Evolutionary conservation across 1,140 invertebrate genomes (phyloP).

Genomic region (Laupala kohalensis): DNA sequence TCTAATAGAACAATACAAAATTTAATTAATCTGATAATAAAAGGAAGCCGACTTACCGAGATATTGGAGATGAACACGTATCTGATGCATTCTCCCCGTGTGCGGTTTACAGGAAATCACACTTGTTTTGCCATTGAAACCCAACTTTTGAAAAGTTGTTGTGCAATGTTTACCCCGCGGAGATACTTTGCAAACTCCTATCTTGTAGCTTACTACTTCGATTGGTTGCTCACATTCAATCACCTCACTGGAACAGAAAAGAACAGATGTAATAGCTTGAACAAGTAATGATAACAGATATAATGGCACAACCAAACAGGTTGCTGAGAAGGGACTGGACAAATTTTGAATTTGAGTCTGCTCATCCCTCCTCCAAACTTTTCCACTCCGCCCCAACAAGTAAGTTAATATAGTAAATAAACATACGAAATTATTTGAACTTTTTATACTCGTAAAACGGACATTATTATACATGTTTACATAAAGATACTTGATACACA

Average conservation of each 20-base stretch:
- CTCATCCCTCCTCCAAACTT: no score
- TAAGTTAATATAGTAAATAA: no score
- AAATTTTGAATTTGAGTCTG: no score
- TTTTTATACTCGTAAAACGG: no score
- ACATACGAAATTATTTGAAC: no score
- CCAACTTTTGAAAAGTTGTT: constrained; percentile 79
- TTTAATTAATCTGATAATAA: constrained; percentile 6
- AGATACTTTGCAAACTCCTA: constrained; percentile 87
- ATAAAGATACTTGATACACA: no score
- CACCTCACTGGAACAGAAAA: constrained; percentile 43
- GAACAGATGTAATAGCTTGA: no score
- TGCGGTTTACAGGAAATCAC: constrained; percentile 85
- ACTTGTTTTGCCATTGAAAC: constrained; percentile 75
- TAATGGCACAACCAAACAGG: no score
- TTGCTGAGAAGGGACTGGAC: no score
- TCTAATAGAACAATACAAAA: not conserved
- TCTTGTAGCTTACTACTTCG: constrained; percentile 86
- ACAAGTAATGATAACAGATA: no score
- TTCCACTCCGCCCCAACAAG: no score
- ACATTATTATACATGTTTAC: no score
- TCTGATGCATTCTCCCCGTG: constrained; percentile 97
- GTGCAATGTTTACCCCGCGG: constrained; percentile 79
- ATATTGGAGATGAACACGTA: constrained; percentile 96
- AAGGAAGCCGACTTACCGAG: constrained; percentile 46
- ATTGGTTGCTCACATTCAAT: constrained; percentile 83